These are phyloP conservation scores for Armadillidium nasatum DNA, from an alignment of 1,140 invertebrate genomes.

Conservation along the genomic window DNA sequence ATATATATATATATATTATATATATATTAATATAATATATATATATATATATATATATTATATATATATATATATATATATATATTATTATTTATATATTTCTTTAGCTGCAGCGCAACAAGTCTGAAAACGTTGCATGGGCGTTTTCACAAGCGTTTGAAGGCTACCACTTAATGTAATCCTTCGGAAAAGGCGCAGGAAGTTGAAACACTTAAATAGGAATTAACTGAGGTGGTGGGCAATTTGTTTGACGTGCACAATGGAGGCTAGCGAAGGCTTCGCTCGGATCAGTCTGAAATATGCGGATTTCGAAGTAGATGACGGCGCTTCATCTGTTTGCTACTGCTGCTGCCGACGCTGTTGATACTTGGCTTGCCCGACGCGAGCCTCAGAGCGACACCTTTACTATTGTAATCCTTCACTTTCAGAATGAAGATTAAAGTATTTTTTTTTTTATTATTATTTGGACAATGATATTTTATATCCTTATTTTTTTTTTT, in stretches of 20 bases:
- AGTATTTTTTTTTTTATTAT: not conserved
- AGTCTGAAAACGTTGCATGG: not conserved
- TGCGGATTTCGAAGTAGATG: slow-evolving; percentile 3
- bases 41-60: too few species aligned
- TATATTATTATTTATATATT: too few species aligned
- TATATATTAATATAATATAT: too few species aligned
- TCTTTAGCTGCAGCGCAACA: not conserved
- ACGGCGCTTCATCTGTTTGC: not conserved
- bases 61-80: too few species aligned
- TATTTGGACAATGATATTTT: too few species aligned
- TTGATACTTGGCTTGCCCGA: not conserved
- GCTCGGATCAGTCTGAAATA: not conserved
- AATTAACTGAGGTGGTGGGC: slow-evolving; percentile 6
- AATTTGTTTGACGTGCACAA: slow-evolving; percentile 6
- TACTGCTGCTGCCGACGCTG: not conserved
- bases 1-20: too few species aligned
- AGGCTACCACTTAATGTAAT: not conserved
- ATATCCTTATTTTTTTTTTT: too few species aligned
- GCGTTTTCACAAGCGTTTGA: not conserved
- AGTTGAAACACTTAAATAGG: not conserved
- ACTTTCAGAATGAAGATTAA: not conserved
- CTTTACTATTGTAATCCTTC: not conserved
- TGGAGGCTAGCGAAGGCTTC: not conserved
- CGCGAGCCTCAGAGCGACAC: too few species aligned
- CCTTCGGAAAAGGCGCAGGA: not conserved